These are phyloP conservation scores for Tenualosa ilisha DNA, from an alignment of 2,797 vertebrate species.

Conservation along the genomic window DNA sequence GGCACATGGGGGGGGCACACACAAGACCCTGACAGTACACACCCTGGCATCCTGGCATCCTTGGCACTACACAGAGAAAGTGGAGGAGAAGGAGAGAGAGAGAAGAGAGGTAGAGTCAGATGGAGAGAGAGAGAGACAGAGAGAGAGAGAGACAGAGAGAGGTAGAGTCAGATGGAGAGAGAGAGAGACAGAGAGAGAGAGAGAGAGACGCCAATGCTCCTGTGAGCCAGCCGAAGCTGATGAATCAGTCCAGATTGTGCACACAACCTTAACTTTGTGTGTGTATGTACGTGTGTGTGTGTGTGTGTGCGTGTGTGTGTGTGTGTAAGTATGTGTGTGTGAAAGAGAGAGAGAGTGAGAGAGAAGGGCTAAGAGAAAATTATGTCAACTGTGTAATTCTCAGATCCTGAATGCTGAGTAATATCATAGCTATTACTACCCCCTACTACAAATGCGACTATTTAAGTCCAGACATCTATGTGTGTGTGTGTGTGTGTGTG, in stretches of 20 bases:
- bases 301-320: conserved; percentile 6
- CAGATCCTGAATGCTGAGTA: neutral
- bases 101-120: neutral
- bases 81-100: no score
- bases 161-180: neutral
- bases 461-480: no score
- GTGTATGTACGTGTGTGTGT: conserved; percentile 9
- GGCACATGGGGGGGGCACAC: no score
- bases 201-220: neutral
- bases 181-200: neutral
- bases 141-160: neutral
- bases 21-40: no score
- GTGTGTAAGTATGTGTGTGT: neutral
- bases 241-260: neutral
- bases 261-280: neutral
- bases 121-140: neutral
- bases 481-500: no score
- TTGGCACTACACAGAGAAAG: no score
- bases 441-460: no score
- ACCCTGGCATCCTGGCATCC: no score
- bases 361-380: neutral
- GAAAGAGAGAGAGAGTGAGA: no score
- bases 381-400: neutral
- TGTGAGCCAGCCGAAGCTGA: neutral
- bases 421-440: neutral